These are phyloP conservation scores for Arizona elegans DNA, from an alignment of 2,113 vertebrate genomes.

Conservation along the genomic window DNA sequence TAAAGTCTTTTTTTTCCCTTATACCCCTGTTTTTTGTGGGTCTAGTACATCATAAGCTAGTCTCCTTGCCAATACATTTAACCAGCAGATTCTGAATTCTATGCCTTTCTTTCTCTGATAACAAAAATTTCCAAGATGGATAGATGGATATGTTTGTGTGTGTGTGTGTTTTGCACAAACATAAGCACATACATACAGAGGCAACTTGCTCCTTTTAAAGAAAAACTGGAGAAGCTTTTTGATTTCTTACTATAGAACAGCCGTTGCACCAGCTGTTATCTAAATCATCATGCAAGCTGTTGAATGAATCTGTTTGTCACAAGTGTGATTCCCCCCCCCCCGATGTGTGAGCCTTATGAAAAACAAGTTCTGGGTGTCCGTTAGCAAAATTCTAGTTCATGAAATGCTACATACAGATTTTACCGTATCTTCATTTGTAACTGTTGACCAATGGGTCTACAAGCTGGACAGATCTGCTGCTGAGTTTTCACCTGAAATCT, in stretches of 20 bases:
- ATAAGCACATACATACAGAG: not conserved
- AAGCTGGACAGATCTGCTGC: not conserved
- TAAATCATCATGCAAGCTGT: not conserved
- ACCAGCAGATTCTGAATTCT: not conserved
- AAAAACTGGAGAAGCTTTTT: not conserved
- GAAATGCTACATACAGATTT: not conserved
- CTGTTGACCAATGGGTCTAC: fast-evolving
- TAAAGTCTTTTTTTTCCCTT: not conserved
- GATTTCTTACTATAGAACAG: not conserved
- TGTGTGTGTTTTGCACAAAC: not conserved
- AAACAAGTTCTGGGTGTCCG: not conserved
- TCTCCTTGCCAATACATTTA: conserved; percentile 13
- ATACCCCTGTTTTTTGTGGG: not conserved
- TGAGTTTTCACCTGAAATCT: not conserved
- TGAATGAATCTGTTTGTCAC: not conserved
- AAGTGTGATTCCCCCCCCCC: not conserved
- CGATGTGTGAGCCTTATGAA: not conserved
- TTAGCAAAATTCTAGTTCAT: not conserved
- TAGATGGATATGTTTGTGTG: too few species aligned
- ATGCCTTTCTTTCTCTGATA: not conserved
- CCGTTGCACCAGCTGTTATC: not conserved
- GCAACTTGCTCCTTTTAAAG: not conserved
- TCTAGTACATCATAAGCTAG: not conserved
- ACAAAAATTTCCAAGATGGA: not conserved
- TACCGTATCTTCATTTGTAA: not conserved